Base-by-base conservation (phyloP, 2,113 vertebrate species). In the Anolis carolinensis region DNA sequence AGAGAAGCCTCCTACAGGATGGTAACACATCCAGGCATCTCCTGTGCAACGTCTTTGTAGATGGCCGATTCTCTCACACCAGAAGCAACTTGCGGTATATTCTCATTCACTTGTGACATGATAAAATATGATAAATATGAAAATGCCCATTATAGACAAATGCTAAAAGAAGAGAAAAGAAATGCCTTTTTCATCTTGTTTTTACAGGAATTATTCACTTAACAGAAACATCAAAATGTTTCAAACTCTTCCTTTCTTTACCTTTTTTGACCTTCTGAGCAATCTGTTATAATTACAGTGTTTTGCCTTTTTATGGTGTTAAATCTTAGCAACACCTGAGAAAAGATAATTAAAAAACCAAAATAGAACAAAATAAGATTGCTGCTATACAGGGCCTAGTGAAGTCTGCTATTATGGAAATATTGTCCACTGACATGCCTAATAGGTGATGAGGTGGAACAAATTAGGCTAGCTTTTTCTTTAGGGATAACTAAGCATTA, bases 291-390 rank as follows among this genome's bases (percentile, higher is more conserved):
- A 89, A 94, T 92, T 93, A 90, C 82, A 90, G 83, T 79, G 79
- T 89, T 86, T 89, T 88, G 84, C 79, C 44, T 91, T 94, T 68
- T 92, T 86, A 91, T 76, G 93, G 82, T 89, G 84, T 90, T 86
- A 90, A 82, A 90, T 85, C 92, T 92, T 83, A 93, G 68, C 82
- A 91, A 90, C 86, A 89, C 63, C 85, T 88, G 73, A 88, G 83
- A 86, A 94, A 94, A 94, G 62, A 93, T 94, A 94, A 94, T 93
- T 82, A 94, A 91, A 93, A 94, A 93, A 90, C 85, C 88, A 92
- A 91, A 92, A 48, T 92, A 90, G 62, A n/a, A n/a, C 50, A 92
- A 44, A 89, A 9, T 27, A 7, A 88, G 52, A 50, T 75, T 79
- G 86, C 89, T 84, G 44, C 70, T 92, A 81, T 89, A 82, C n/a